phyloP scores from a whole-genome alignment of 1,140 invertebrate species.

The Drosophila kikkawai region DNA sequence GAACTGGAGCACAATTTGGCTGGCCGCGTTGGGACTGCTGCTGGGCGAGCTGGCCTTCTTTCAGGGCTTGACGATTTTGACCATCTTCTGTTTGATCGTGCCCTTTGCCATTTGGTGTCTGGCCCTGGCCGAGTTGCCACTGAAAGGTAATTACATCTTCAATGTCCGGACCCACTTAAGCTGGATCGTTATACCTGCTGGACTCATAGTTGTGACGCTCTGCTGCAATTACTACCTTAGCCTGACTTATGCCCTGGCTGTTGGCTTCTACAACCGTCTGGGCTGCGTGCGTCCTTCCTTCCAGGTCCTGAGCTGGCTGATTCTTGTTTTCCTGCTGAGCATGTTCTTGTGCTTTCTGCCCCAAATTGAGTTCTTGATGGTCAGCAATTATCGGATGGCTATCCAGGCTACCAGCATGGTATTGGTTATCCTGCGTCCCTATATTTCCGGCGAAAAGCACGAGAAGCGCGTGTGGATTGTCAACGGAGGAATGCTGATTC shows the following conservation, averaged over 20 bases:
- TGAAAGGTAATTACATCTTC: background rate
- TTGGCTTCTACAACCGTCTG: slow-evolving; percentile 30
- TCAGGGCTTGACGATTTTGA: slow-evolving; percentile 43
- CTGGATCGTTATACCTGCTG: slow-evolving; percentile 35
- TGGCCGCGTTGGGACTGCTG: slow-evolving; percentile 18
- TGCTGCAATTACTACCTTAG: slow-evolving; percentile 38
- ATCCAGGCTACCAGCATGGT: slow-evolving; percentile 43
- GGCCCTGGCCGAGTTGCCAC: slow-evolving; percentile 29
- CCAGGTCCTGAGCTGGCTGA: slow-evolving; percentile 49
- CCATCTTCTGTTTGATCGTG: slow-evolving; percentile 61
- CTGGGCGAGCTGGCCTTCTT: slow-evolving; percentile 37
- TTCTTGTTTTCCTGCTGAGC: slow-evolving; percentile 67
- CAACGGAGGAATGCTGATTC: slow-evolving; percentile 32
- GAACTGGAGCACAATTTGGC: background rate
- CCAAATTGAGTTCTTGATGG: slow-evolving; percentile 86
- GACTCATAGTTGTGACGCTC: slow-evolving; percentile 62
- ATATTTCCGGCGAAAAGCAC: slow-evolving; percentile 36
- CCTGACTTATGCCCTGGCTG: slow-evolving; percentile 37
- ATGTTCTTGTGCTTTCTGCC: slow-evolving; percentile 88
- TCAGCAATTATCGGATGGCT: slow-evolving; percentile 86
- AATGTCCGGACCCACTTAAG: slow-evolving; percentile 24
- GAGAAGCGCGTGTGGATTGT: slow-evolving; percentile 38
- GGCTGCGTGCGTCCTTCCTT: slow-evolving; percentile 19
- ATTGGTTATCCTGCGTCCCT: slow-evolving; percentile 56
- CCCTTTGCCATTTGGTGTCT: slow-evolving; percentile 64